Evolutionary conservation across 2,113 vertebrate genomes (phyloP).

Genomic region (Heterotis niloticus): DNA sequence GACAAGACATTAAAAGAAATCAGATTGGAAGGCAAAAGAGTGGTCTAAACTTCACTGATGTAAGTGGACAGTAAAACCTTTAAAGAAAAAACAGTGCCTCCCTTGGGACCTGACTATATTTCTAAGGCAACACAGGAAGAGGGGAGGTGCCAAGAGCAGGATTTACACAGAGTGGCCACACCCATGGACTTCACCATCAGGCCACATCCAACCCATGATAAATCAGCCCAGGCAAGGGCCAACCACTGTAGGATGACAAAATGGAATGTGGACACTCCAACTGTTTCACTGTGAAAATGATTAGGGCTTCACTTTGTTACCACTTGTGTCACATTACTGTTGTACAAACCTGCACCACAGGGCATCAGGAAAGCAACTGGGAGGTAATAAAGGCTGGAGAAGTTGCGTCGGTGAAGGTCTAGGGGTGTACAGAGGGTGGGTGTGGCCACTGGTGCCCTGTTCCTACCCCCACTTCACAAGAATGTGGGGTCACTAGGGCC

Average conservation of each 20-base stretch:
- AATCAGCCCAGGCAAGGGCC: conserved; percentile 62
- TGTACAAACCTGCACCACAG: neutral
- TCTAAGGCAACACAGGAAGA: conserved; percentile 39
- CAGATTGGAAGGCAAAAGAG: neutral
- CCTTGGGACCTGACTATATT: conserved; percentile 49
- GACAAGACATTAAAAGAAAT: neutral
- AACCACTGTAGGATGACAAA: conserved; percentile 50
- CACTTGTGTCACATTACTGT: neutral
- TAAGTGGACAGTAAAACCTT: conserved; percentile 42
- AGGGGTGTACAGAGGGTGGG: neutral
- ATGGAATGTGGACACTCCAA: neutral
- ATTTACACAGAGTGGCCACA: conserved; percentile 66
- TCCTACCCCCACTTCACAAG: conserved; percentile 26
- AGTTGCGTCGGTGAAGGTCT: neutral
- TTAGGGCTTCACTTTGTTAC: too few species aligned
- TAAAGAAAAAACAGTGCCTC: conserved; percentile 42
- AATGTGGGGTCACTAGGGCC: conserved; percentile 50
- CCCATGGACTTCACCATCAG: conserved; percentile 65
- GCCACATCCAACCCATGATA: conserved; percentile 60
- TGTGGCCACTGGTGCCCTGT: neutral
- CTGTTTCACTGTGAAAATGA: too few species aligned
- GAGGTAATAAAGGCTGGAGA: neutral
- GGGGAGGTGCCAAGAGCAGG: conserved; percentile 54
- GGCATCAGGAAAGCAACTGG: neutral
- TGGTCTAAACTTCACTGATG: conserved; percentile 24